Evolutionary conservation across 2,797 vertebrate genomes (phyloP).

Genomic region (Yasuhikotakia modesta): DNA sequence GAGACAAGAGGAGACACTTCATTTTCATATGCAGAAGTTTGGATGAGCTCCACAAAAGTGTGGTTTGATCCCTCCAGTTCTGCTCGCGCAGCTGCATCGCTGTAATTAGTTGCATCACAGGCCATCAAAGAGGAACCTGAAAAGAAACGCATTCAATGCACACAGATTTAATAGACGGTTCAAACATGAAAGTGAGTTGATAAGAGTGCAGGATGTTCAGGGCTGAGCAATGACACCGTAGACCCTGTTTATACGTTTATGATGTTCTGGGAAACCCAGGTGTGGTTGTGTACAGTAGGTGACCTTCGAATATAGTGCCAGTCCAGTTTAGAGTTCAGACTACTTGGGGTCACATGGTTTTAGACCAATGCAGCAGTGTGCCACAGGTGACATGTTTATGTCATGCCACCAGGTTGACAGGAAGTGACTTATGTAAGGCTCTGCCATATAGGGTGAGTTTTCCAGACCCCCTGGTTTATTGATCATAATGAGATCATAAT

Average conservation of each 20-base stretch:
- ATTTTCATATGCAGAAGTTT: conserved; percentile 20
- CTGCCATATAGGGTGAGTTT: conserved; percentile 38
- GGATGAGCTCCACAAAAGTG: neutral
- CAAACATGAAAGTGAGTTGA: conserved; percentile 18
- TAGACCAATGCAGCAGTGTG: neutral
- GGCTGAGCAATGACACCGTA: neutral
- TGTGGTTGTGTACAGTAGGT: neutral
- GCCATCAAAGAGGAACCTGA: conserved; percentile 41
- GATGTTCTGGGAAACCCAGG: neutral
- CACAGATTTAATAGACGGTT: conserved; percentile 23
- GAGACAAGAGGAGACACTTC: neutral
- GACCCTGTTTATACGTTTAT: neutral
- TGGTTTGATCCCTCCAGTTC: conserved; percentile 11
- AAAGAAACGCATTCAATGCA: conserved; percentile 20
- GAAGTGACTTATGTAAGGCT: conserved; percentile 48
- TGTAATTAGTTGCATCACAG: conserved; percentile 41
- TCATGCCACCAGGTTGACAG: conserved; percentile 30
- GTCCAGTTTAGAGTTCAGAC: neutral
- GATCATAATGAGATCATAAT: conserved; percentile 57
- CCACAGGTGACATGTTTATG: conserved; percentile 9
- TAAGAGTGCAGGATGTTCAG: conserved; percentile 24
- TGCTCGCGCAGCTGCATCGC: conserved; percentile 23
- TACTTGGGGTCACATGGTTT: neutral
- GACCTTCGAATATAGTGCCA: neutral
- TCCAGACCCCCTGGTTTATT: conserved; percentile 56